Percentiles rank a stretch among this genome's conserved stretches.
These are phyloP conservation scores for Napeogenes sylphis DNA, from an alignment of 2,888 invertebrate genomes.

Conservation along the genomic window DNA sequence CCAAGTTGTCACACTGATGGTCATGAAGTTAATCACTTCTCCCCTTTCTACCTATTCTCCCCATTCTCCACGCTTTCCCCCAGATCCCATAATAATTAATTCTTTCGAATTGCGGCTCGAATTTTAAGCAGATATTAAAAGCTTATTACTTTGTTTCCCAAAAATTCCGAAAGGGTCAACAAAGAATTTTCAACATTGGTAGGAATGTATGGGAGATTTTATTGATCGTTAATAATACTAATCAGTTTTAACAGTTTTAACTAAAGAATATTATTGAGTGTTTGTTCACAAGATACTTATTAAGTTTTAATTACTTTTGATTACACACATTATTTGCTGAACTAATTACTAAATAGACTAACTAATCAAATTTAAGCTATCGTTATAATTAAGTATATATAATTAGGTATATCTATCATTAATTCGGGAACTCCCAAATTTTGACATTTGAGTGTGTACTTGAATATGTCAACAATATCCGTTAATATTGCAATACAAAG, in stretches of 20 bases:
- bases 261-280: too few species aligned
- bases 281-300: too few species aligned
- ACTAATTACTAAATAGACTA: too few species aligned
- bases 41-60: not conserved
- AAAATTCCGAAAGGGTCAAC: not conserved
- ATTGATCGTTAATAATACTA: not conserved
- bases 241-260: too few species aligned
- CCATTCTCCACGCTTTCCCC: not conserved
- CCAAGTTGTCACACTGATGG: slow-evolving; percentile 2
- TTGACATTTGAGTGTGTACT: not conserved
- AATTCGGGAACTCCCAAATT: too few species aligned
- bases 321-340: too few species aligned
- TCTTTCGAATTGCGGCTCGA: slow-evolving; percentile 14
- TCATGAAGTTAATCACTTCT: slow-evolving; percentile 9
- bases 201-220: not conserved
- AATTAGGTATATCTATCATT: too few species aligned
- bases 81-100: slow-evolving; percentile 16
- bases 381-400: too few species aligned
- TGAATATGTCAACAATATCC: not conserved
- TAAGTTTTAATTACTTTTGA: too few species aligned
- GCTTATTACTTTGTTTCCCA: slow-evolving; percentile 11
- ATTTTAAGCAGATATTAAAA: slow-evolving; percentile 19
- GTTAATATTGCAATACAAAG: not conserved
- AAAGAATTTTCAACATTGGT: not conserved
- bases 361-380: too few species aligned